A percentile compares a stretch with the other conserved stretches of the same genome.
These are phyloP conservation scores for Cephus pulcher DNA, from an alignment of 2,888 invertebrate species.

Conservation along the genomic window DNA sequence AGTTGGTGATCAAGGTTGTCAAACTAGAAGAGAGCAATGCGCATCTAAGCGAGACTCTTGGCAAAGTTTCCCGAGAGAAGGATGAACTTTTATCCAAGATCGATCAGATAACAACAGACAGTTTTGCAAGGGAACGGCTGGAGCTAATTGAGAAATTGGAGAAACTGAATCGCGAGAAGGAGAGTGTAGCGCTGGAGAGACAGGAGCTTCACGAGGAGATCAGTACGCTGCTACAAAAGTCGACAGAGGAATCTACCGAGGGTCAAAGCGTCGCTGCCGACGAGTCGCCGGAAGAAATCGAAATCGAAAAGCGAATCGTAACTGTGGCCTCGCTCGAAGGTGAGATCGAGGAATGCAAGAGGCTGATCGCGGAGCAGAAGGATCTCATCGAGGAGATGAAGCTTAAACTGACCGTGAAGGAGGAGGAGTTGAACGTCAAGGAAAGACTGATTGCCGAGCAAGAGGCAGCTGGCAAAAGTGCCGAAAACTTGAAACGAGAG, in stretches of 20 bases:
- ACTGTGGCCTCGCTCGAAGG: constrained; percentile 46
- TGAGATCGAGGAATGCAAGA: constrained; percentile 66
- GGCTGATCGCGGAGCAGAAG: constrained; percentile 74
- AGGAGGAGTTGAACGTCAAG: constrained; percentile 55
- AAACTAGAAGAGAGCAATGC: constrained; percentile 36
- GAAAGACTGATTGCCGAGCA: constrained; percentile 60
- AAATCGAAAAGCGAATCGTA: constrained; percentile 3
- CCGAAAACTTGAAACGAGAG: neutral
- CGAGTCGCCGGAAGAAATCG: constrained; percentile 29
- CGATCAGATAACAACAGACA: constrained; percentile 64
- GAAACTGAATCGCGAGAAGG: constrained; percentile 73
- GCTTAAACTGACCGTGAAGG: constrained; percentile 68
- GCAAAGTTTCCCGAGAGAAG: constrained; percentile 74
- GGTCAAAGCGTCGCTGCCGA: constrained; percentile 10
- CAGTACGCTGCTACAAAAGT: constrained; percentile 61
- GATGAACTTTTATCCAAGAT: constrained; percentile 76
- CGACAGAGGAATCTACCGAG: constrained; percentile 60
- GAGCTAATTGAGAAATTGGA: constrained; percentile 79
- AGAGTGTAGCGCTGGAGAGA: constrained; percentile 67
- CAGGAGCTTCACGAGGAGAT: constrained; percentile 64
- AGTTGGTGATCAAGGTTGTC: constrained; percentile 26
- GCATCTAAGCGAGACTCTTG: constrained; percentile 70
- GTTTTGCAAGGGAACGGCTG: constrained; percentile 75
- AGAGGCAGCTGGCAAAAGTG: constrained; percentile 35
- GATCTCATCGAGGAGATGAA: constrained; percentile 70